Evolutionary conservation across 2,888 invertebrate genomes (phyloP).

Genomic region (Lasioglossum villosulum): DNA sequence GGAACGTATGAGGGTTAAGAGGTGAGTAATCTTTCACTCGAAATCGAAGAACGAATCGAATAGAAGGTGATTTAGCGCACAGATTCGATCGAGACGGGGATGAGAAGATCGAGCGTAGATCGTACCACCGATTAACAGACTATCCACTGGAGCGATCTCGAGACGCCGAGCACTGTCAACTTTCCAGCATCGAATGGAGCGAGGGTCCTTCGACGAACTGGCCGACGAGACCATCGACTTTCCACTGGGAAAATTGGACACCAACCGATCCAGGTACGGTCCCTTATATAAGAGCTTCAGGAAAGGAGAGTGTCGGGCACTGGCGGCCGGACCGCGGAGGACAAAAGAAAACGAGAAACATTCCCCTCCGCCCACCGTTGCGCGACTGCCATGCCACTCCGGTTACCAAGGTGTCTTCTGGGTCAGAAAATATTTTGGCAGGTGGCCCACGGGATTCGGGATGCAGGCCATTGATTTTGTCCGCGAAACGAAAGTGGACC

Average conservation of each 20-base stretch:
- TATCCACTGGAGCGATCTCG: not conserved
- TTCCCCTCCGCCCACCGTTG: slow-evolving; percentile 11
- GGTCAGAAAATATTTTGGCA: slow-evolving; percentile 68
- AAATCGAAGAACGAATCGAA: not conserved
- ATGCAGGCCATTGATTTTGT: slow-evolving; percentile 66
- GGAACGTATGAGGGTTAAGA: too few species aligned
- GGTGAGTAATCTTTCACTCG: not conserved
- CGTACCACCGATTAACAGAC: not conserved
- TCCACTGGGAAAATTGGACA: slow-evolving; percentile 12
- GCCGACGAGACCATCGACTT: not conserved
- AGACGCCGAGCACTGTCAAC: not conserved
- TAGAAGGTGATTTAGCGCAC: not conserved
- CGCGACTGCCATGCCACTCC: slow-evolving; percentile 24
- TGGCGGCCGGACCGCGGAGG: slow-evolving; percentile 13
- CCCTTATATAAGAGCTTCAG: slow-evolving; percentile 25
- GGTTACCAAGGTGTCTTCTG: slow-evolving; percentile 41
- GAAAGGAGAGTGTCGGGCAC: slow-evolving; percentile 19
- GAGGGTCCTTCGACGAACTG: not conserved
- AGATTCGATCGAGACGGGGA: not conserved
- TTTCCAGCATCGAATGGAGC: not conserved
- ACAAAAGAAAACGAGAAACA: slow-evolving; percentile 26
- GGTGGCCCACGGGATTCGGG: slow-evolving; percentile 51
- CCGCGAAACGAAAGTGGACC: slow-evolving; percentile 57
- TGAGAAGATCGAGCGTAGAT: not conserved
- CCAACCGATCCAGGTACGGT: slow-evolving; percentile 37